Evolutionary conservation across 2,797 vertebrate species (phyloP), one percentile per base, ranked within the genome.

Genomic region (Eleutherodactylus coqui): DNA sequence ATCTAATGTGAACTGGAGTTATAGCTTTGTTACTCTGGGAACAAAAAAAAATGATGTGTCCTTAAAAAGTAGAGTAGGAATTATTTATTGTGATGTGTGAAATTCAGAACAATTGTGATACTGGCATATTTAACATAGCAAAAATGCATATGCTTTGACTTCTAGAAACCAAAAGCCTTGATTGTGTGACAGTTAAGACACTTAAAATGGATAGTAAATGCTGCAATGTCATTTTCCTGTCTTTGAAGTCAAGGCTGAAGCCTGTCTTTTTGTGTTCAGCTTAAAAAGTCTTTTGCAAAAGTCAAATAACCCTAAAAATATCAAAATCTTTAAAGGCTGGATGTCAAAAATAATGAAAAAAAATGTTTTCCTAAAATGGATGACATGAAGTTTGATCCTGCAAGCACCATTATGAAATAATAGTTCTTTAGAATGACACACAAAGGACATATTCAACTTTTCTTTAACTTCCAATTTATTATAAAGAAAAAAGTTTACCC

Each of bases 251-350:
- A 84, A 84, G 72, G 75, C 67, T 80, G 69, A 84, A 84, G 80
- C 75, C 53, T 87, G 82, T 87, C 76, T 80, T 84, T 80, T 79
- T 83, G 73, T 87, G 67, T 87, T 85, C 38, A 62, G 51, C 72
- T 86, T 87, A 43, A 67, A 77, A 83, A 84, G 82, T 84, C 34
- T 80, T 84, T 83, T 79, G 82, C 51, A 87, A 84, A 87, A 84
- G 75, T 87, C 82, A 87, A 87, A 87, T 84, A 87, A 87, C 69
- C 76, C 53, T 84, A 79, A 87, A 86, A 87, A 84, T 87, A 87
- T 80, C 53, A 87, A 75, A 84, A 80, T 75, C 76, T 79, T 79
- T 80, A 87, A 87, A 87, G 82, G 69, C 73, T 70, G 51, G 58
- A 83, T 84, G 82, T 87, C 82, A 84, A 84, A 47, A 87, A 79